Evolutionary conservation across 2,797 vertebrate species (phyloP).

Genomic region (Myotis myotis): DNA sequence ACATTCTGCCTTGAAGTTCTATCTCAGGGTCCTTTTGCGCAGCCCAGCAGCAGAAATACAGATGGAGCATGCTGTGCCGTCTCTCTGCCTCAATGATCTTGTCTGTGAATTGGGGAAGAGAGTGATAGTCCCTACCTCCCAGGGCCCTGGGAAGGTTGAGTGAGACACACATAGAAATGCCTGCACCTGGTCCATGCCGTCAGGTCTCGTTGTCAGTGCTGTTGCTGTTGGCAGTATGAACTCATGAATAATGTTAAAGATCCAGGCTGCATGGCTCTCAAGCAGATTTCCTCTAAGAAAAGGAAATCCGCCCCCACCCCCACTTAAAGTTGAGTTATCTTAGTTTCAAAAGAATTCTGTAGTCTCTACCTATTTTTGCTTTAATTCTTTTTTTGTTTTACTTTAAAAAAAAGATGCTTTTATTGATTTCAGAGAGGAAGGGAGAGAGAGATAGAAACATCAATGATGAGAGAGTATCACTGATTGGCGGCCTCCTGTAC

Average conservation of each 20-base stretch:
- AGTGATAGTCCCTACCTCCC: rapidly evolving
- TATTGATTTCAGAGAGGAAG: not conserved
- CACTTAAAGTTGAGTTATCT: not conserved
- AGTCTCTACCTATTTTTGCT: not conserved
- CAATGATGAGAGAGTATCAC: not conserved
- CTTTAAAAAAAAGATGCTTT: not conserved
- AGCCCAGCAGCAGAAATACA: not conserved
- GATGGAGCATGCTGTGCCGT: not conserved
- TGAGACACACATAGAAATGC: rapidly evolving
- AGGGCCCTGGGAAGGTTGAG: not conserved
- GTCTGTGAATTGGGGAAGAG: not conserved
- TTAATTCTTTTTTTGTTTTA: not conserved
- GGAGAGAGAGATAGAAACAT: not conserved
- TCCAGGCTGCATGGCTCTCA: not conserved
- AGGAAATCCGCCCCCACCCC: too few relatives aligned
- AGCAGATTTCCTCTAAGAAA: not conserved
- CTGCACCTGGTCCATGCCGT: not conserved
- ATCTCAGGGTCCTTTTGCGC: not conserved
- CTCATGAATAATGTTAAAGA: not conserved
- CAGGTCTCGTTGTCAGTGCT: rapidly evolving
- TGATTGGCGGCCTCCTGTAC: not conserved
- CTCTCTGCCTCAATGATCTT: not conserved
- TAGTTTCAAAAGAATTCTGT: not conserved
- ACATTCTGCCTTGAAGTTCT: too few relatives aligned
- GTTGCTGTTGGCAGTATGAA: not conserved